These are phyloP conservation scores for Yponomeuta evonymella DNA, from an alignment of 2,888 invertebrate genomes.

Conservation along the genomic window DNA sequence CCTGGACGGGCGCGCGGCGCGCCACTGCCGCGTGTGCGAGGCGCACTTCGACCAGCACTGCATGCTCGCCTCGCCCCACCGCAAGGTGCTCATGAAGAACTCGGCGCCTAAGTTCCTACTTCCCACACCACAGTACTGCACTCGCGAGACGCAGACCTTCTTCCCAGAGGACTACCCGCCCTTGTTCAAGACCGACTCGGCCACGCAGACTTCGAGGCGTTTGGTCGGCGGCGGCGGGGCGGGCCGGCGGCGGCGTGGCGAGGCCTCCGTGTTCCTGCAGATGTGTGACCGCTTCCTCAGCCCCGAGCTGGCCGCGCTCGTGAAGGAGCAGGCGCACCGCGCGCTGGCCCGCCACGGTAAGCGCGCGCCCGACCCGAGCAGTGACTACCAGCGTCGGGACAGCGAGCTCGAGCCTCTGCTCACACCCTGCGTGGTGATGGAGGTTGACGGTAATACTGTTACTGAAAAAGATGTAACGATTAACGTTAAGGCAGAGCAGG, in stretches of 20 bases:
- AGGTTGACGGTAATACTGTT: background rate
- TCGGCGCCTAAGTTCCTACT: background rate
- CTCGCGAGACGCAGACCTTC: background rate
- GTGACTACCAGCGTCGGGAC: background rate
- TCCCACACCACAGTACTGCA: background rate
- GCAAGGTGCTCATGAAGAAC: slow-evolving; percentile 5
- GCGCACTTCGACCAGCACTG: slow-evolving; percentile 4
- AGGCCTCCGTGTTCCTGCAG: background rate
- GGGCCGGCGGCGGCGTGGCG: background rate
- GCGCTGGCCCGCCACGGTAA: background rate
- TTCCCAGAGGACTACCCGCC: background rate
- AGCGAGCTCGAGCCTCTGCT: background rate
- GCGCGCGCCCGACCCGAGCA: background rate
- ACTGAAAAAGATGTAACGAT: background rate
- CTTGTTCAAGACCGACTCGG: background rate
- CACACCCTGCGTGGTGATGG: background rate
- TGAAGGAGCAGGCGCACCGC: background rate
- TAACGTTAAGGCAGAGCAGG: background rate
- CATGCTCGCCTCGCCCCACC: background rate
- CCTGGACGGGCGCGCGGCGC: background rate
- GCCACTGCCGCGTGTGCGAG: slow-evolving; percentile 9
- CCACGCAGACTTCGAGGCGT: background rate
- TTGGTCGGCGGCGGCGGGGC: background rate
- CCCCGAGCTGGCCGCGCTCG: background rate
- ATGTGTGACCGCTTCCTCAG: background rate